Evolutionary conservation across 2,113 vertebrate species (phyloP).

Genomic region (Callithrix jacchus): DNA sequence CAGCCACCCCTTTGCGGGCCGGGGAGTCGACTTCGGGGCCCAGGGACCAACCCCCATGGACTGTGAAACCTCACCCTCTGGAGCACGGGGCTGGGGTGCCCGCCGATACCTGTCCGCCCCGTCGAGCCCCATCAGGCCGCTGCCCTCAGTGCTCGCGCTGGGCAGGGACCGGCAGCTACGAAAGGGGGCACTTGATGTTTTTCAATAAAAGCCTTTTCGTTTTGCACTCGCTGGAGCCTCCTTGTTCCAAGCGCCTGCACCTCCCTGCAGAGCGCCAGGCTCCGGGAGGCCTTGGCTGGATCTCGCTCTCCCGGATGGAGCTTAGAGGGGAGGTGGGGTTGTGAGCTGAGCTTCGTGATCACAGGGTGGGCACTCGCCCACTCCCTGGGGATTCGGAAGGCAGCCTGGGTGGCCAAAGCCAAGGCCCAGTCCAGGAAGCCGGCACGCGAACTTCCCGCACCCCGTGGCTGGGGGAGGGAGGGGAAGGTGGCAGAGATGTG

Average conservation of each 20-base stretch:
- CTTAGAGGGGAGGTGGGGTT: background rate
- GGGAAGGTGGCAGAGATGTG: background rate
- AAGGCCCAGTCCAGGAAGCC: background rate
- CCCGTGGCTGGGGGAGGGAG: accelerated
- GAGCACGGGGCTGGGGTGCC: background rate
- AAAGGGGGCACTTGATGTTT: conserved; percentile 61
- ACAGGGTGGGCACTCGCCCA: background rate
- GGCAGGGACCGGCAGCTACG: background rate
- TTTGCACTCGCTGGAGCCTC: conserved; percentile 65
- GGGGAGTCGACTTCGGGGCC: background rate
- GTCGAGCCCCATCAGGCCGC: background rate
- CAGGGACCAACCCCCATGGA: background rate
- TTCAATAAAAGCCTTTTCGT: conserved; percentile 75
- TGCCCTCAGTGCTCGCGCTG: background rate
- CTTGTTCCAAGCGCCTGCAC: conserved; percentile 21
- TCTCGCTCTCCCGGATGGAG: background rate
- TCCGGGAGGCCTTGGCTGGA: background rate
- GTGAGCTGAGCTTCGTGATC: background rate
- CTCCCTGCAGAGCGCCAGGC: background rate
- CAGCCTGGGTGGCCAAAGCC: background rate
- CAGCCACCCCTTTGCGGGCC: background rate
- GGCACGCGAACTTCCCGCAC: background rate
- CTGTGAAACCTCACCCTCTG: conserved; percentile 7
- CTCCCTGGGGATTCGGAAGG: background rate
- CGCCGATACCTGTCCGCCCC: background rate